phyloP scores from a whole-genome alignment of 1,140 invertebrate species.

The Lepidurus couesii region DNA sequence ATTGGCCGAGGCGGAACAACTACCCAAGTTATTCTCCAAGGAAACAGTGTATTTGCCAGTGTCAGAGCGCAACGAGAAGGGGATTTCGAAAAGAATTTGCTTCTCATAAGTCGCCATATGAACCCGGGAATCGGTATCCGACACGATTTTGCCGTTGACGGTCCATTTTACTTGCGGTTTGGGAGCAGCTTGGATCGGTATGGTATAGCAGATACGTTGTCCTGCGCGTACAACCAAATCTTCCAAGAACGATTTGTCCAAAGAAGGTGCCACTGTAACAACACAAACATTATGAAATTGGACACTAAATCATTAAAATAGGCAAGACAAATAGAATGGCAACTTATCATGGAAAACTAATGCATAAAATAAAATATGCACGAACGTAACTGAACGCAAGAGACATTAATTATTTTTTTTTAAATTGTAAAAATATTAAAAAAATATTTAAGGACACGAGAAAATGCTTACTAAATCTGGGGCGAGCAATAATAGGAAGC shows the following conservation, averaged over 20 bases:
- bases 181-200: slow-evolving; percentile 65
- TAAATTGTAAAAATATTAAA: too few species aligned
- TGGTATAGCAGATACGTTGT: slow-evolving; percentile 77
- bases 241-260: slow-evolving; percentile 73
- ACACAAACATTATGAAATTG: too few species aligned
- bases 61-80: slow-evolving; percentile 71
- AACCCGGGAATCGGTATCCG: slow-evolving; percentile 53
- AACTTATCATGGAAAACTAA: too few species aligned
- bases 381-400: too few species aligned
- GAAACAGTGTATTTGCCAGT: slow-evolving; percentile 78
- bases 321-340: too few species aligned
- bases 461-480: slow-evolving; percentile 40
- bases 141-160: slow-evolving; percentile 70
- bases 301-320: too few species aligned
- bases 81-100: slow-evolving; percentile 78
- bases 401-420: too few species aligned
- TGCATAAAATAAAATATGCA: too few species aligned
- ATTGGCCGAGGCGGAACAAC: slow-evolving; percentile 70
- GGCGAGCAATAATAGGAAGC: slow-evolving; percentile 67
- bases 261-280: slow-evolving; percentile 60
- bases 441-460: too few species aligned
- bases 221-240: slow-evolving; percentile 85
- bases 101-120: slow-evolving; percentile 66
- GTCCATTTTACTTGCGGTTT: slow-evolving; percentile 66
- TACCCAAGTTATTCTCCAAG: slow-evolving; percentile 76